Evolutionary conservation across 2,113 vertebrate genomes (phyloP).

Genomic region (Balaenoptera acutorostrata): DNA sequence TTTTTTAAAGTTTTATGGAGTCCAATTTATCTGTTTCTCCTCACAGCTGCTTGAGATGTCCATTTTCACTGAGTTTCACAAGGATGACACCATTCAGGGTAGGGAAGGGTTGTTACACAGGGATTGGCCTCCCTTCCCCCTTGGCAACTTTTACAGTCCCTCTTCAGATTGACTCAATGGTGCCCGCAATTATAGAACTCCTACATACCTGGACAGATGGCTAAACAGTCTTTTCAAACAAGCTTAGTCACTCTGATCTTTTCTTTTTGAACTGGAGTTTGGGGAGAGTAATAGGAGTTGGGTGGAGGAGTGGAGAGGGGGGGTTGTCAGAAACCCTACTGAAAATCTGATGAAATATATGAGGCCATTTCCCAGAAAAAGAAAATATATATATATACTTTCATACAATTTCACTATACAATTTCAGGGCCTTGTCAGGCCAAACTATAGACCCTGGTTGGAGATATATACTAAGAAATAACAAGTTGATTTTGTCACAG

Average conservation of each 20-base stretch:
- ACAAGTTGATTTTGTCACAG: neutral
- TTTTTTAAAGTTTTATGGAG: neutral
- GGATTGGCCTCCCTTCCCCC: neutral
- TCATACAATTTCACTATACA: neutral
- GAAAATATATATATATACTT: neutral
- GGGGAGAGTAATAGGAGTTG: neutral
- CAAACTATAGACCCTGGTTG: neutral
- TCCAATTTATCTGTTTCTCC: neutral
- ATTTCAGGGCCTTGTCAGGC: neutral
- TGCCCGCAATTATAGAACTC: neutral
- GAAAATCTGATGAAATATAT: neutral
- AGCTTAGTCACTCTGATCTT: neutral
- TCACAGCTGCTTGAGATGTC: neutral
- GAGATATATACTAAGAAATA: neutral
- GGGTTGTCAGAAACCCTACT: neutral
- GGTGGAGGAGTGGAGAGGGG: rapidly evolving
- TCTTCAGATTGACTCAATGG: neutral
- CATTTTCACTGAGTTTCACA: neutral
- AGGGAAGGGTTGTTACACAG: rapidly evolving
- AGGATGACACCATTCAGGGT: neutral
- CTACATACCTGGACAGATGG: neutral
- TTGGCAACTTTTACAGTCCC: neutral
- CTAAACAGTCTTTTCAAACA: neutral
- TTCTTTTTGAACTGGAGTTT: neutral
- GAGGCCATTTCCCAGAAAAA: neutral